phyloP scores from a whole-genome alignment of 37 sponge, comb jelly and placozoan species.

The Agelas oroides region DNA sequence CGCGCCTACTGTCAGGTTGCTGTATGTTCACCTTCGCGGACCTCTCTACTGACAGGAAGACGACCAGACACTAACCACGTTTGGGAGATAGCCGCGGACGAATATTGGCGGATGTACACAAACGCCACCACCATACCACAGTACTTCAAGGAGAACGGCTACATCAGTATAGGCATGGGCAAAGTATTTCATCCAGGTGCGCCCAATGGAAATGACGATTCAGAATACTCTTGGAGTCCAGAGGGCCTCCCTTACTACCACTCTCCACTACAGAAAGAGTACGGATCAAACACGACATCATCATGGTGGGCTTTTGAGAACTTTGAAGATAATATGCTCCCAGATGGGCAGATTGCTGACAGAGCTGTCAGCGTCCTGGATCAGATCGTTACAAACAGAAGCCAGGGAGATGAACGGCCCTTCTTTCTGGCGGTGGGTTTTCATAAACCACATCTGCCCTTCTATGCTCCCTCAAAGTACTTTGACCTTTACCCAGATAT shows the following conservation, averaged over 20 bases:
- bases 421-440: constrained; percentile 56
- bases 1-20: constrained; percentile 71
- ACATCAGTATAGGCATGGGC: constrained; percentile 55
- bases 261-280: not conserved
- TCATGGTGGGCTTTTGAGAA: constrained; percentile 48
- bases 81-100: constrained; percentile 46
- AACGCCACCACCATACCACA: constrained; percentile 70
- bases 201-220: constrained; percentile 60
- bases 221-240: constrained; percentile 47
- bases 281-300: not conserved
- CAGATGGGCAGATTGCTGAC: constrained; percentile 59
- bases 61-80: constrained; percentile 63
- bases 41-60: constrained; percentile 58
- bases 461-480: constrained; percentile 28
- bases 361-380: constrained; percentile 25
- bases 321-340: constrained; percentile 20
- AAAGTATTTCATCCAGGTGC: constrained; percentile 64
- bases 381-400: constrained; percentile 14
- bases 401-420: constrained; percentile 37
- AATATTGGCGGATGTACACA: constrained; percentile 50
- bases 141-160: constrained; percentile 70
- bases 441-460: constrained; percentile 52
- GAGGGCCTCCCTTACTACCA: constrained; percentile 30
- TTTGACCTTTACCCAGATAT: constrained; percentile 44
- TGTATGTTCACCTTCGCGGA: constrained; percentile 54